Conservation (phyloP, 2,113 vertebrate genomes). For the Cryptotis parvus region DNA sequence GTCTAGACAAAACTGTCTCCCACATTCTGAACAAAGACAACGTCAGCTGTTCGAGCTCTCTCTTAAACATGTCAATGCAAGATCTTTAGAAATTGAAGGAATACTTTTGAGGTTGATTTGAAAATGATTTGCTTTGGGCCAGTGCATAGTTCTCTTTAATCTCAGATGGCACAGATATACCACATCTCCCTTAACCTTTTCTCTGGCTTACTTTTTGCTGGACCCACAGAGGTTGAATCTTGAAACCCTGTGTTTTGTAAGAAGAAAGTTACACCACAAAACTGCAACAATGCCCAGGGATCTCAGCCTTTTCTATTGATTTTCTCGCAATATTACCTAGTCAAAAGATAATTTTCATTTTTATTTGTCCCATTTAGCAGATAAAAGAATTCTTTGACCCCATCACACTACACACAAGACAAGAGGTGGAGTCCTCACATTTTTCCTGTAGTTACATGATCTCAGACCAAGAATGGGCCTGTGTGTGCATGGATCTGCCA, state of each 20-base stretch:
- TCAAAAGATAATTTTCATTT: constrained; percentile 76
- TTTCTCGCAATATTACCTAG: constrained; percentile 56
- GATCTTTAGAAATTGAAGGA: constrained; percentile 64
- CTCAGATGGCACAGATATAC: constrained; percentile 7
- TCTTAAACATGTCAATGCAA: constrained; percentile 71
- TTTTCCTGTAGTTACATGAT: neutral
- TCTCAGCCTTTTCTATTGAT: constrained; percentile 55
- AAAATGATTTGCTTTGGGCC: constrained; percentile 64
- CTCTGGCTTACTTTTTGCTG: constrained; percentile 58
- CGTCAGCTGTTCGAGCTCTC: constrained; percentile 67
- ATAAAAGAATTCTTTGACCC: constrained; percentile 50
- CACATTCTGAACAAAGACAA: constrained; percentile 73
- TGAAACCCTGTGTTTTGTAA: constrained; percentile 47
- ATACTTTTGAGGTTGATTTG: constrained; percentile 50
- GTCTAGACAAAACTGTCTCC: constrained; percentile 79
- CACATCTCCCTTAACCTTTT: constrained; percentile 2
- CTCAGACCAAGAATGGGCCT: neutral
- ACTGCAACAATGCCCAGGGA: neutral
- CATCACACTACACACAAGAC: neutral
- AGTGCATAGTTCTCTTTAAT: constrained; percentile 57
- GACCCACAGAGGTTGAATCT: neutral
- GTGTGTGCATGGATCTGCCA: neutral
- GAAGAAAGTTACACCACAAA: constrained; percentile 51
- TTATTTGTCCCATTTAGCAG: constrained; percentile 49
- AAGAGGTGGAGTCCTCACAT: neutral